Percentiles rank a stretch among this genome's conserved stretches.
Evolutionary conservation across 64 coral and sea anemone genomes (phyloP).

Genomic region (Astreopora myriophthalma): DNA sequence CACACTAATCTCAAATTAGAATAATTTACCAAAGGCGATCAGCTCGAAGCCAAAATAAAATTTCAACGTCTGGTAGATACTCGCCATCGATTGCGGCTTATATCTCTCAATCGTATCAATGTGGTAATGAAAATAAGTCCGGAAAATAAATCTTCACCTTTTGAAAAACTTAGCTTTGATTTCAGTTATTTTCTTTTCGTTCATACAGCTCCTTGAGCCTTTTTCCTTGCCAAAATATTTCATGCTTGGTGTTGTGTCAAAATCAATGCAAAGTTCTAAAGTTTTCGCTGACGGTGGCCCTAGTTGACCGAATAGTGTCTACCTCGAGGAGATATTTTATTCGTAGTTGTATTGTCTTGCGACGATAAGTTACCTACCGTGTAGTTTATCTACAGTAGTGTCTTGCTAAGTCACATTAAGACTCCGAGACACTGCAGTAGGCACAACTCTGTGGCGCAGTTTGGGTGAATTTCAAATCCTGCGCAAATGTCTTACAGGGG

Average conservation of each 20-base stretch:
- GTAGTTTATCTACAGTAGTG: constrained; percentile 8
- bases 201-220: not conserved
- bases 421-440: not conserved
- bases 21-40: constrained; percentile 48
- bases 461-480: not conserved
- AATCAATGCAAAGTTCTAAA: not conserved
- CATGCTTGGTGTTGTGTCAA: not conserved
- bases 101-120: constrained; percentile 14
- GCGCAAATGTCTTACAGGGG: not conserved
- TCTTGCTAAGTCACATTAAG: not conserved
- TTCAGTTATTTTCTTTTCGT: not conserved
- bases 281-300: not conserved
- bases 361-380: not conserved
- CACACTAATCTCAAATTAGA: constrained; percentile 41
- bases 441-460: not conserved
- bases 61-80: constrained; percentile 24
- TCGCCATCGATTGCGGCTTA: constrained; percentile 8
- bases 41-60: constrained; percentile 42
- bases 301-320: not conserved
- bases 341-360: constrained; percentile 38
- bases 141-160: not conserved
- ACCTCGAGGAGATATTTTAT: constrained; percentile 6
- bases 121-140: constrained; percentile 3
- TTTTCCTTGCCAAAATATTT: not conserved
- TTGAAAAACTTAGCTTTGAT: not conserved